These are phyloP conservation scores for Gymnodraco acuticeps DNA, from an alignment of 2,797 vertebrate genomes.

Conservation along the genomic window DNA sequence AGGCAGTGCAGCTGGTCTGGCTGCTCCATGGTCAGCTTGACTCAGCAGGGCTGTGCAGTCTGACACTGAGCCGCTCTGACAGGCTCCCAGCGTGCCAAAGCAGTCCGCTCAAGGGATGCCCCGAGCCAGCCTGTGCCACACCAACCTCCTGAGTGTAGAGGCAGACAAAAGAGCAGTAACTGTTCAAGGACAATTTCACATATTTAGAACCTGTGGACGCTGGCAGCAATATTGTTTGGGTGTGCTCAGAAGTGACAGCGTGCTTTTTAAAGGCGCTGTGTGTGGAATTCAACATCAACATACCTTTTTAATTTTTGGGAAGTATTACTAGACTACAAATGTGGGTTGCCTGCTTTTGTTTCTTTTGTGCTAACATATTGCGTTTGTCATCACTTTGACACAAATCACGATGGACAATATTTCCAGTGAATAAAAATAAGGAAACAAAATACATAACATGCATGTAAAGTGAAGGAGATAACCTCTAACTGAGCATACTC, in stretches of 20 bases:
- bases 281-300: not conserved
- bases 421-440: not conserved
- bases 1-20: conserved; percentile 44
- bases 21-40: conserved; percentile 68
- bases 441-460: no score
- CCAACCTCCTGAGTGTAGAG: conserved; percentile 34
- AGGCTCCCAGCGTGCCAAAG: conserved; percentile 61
- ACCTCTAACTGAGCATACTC: not conserved
- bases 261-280: not conserved
- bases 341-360: not conserved
- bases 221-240: not conserved
- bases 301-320: not conserved
- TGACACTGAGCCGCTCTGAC: conserved; percentile 76
- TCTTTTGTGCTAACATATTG: not conserved
- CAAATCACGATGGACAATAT: not conserved
- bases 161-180: conserved; percentile 55
- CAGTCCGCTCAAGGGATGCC: conserved; percentile 63
- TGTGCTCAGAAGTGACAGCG: not conserved
- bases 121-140: conserved; percentile 41
- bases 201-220: conserved; percentile 59
- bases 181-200: conserved; percentile 67
- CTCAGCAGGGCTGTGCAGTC: conserved; percentile 55
- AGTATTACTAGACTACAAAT: not conserved
- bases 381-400: not conserved
- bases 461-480: not conserved